Evolutionary conservation across 1,140 invertebrate genomes (phyloP).

Genomic region (Catajapyx aquilonaris): DNA sequence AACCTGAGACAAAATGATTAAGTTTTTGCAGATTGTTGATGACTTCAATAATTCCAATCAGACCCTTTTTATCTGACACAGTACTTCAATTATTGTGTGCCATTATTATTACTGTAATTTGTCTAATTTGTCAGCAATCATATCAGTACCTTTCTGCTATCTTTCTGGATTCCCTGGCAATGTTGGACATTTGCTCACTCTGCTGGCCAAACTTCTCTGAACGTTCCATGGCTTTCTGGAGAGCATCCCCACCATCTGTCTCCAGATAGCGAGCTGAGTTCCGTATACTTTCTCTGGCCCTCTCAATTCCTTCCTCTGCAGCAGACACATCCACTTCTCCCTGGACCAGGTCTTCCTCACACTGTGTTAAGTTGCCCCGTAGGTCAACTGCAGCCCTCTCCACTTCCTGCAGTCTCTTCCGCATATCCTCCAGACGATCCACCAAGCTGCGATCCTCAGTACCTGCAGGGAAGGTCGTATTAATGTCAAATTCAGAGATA

Average conservation of each 20-base stretch:
- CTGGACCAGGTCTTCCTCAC: conserved; percentile 29
- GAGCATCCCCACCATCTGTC: conserved; percentile 51
- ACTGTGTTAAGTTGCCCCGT: conserved; percentile 9
- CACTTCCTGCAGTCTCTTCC: conserved; percentile 39
- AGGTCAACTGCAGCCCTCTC: conserved; percentile 17
- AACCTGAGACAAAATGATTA: conserved; percentile 24
- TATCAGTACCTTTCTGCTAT: conserved; percentile 53
- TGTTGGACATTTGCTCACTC: conserved; percentile 71
- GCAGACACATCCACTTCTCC: conserved; percentile 44
- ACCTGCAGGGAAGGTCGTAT: neutral
- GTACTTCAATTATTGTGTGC: too few species aligned
- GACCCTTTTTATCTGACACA: too few species aligned
- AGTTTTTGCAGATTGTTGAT: too few species aligned
- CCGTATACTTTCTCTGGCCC: conserved; percentile 40
- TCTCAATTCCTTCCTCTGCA: conserved; percentile 47
- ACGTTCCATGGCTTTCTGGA: conserved; percentile 55
- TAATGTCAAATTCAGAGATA: neutral
- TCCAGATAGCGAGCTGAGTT: conserved; percentile 51
- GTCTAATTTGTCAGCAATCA: too few species aligned
- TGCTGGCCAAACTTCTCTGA: conserved; percentile 74
- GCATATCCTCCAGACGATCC: conserved; percentile 41
- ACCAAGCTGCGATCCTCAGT: conserved; percentile 35
- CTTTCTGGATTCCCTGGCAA: conserved; percentile 63
- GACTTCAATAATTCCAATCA: too few species aligned
- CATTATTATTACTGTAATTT: too few species aligned